These are phyloP conservation scores for Xerus rutilus DNA, from an alignment of 2,797 vertebrate species.

Conservation along the genomic window DNA sequence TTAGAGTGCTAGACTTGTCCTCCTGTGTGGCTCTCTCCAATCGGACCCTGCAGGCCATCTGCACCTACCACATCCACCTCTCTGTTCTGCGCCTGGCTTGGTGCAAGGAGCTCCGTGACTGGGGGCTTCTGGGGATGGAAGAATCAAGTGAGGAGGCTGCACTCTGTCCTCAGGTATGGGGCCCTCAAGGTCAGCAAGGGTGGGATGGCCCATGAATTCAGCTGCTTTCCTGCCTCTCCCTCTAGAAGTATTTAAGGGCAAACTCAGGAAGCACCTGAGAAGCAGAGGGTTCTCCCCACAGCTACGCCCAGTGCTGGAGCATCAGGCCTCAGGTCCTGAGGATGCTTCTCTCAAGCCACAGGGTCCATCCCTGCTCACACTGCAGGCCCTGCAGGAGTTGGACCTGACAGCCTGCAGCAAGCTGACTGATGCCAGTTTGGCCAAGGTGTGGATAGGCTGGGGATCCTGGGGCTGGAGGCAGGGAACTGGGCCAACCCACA, in stretches of 20 bases:
- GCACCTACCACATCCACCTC: conserved; percentile 73
- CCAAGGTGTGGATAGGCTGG: conserved; percentile 87
- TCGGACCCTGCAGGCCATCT: conserved; percentile 87
- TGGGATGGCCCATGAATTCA: background rate
- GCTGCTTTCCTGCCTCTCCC: background rate
- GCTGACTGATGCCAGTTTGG: conserved; percentile 92
- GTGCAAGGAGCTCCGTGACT: conserved; percentile 92
- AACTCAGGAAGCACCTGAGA: conserved; percentile 90
- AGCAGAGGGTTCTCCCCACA: conserved; percentile 92
- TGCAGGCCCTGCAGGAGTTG: conserved; percentile 90
- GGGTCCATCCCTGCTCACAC: conserved; percentile 87
- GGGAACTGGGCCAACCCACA: background rate
- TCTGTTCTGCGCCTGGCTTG: conserved; percentile 89
- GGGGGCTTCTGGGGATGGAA: conserved; percentile 91
- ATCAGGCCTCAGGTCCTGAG: conserved; percentile 83
- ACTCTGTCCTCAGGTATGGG: background rate
- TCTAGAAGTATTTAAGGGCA: conserved; percentile 87
- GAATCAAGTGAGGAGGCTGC: conserved; percentile 80
- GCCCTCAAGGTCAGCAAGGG: background rate
- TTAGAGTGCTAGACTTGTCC: conserved; percentile 91
- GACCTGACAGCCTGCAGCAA: conserved; percentile 92
- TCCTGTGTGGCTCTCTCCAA: conserved; percentile 91
- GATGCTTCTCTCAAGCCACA: conserved; percentile 81
- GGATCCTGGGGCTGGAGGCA: background rate
- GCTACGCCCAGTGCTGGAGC: conserved; percentile 83